A percentile compares a stretch with the other conserved stretches of the same genome.
Evolutionary conservation across 2,888 invertebrate species (phyloP).

Genomic region (Seira ritae): DNA sequence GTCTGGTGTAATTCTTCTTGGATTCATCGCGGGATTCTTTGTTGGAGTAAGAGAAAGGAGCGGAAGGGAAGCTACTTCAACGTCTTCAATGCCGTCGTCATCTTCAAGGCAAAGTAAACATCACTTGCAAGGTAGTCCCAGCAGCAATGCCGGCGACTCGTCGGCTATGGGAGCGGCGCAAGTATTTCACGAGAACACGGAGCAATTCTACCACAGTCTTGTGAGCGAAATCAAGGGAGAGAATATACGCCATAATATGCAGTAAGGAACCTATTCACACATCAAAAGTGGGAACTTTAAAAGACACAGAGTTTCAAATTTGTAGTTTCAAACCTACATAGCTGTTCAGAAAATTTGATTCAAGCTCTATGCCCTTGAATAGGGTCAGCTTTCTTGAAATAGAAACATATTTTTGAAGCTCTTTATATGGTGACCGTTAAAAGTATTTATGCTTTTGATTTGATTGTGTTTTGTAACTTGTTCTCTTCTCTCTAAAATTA

Average conservation of each 20-base stretch:
- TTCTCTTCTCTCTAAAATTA: too few species aligned
- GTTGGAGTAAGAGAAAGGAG: constrained; percentile 66
- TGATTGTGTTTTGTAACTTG: too few species aligned
- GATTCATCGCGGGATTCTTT: constrained; percentile 70
- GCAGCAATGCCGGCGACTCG: not conserved
- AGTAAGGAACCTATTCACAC: too few species aligned
- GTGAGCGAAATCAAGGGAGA: constrained; percentile 70
- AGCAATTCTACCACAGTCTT: constrained; percentile 68
- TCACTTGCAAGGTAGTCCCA: constrained; percentile 28
- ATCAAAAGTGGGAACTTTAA: too few species aligned
- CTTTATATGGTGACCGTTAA: too few species aligned
- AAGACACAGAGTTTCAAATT: too few species aligned
- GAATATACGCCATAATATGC: constrained; percentile 70
- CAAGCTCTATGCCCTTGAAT: too few species aligned
- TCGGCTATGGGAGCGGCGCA: constrained; percentile 25
- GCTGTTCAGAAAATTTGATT: too few species aligned
- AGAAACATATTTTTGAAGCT: too few species aligned
- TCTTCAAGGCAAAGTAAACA: constrained; percentile 52
- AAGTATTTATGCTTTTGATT: not conserved
- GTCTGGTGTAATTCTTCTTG: constrained; percentile 68
- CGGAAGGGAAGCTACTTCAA: constrained; percentile 40
- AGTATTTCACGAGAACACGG: constrained; percentile 66
- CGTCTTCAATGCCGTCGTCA: too few species aligned
- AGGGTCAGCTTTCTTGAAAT: not conserved
- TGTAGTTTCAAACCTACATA: too few species aligned